Conservation (phyloP, 1,140 invertebrate genomes). For the Macrocentrus cingulum region DNA sequence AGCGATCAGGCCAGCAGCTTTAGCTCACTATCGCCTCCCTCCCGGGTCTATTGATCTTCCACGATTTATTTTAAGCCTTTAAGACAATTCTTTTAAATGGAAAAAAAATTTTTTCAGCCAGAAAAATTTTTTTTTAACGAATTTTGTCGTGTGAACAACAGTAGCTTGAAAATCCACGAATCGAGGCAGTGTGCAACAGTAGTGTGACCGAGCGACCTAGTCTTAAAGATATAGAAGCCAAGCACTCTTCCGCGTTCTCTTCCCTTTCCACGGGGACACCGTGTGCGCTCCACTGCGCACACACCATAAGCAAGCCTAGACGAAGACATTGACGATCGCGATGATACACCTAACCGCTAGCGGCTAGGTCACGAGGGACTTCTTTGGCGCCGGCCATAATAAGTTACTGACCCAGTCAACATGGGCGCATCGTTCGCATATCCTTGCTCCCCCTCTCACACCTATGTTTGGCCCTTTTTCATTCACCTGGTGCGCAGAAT, state of each 20-base stretch:
- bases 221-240: conserved; percentile 50
- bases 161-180: background rate
- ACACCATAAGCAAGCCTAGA: conserved; percentile 24
- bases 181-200: conserved; percentile 51
- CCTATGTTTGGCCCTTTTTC: background rate
- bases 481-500: too few relatives aligned
- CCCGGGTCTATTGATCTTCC: conserved; percentile 1
- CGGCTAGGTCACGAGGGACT: conserved; percentile 43
- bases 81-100: background rate
- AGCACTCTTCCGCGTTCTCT: conserved; percentile 57
- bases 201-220: conserved; percentile 57
- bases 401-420: conserved; percentile 49
- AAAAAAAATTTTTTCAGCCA: conserved; percentile 6
- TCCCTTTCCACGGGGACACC: conserved; percentile 49
- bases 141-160: background rate
- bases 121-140: background rate
- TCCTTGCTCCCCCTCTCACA: conserved; percentile 12
- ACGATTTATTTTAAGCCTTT: too few relatives aligned
- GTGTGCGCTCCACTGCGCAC: conserved; percentile 12
- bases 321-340: conserved; percentile 1
- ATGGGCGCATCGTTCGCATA: conserved; percentile 18
- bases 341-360: conserved; percentile 34
- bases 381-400: conserved; percentile 30
- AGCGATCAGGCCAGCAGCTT: too few relatives aligned
- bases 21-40: conserved; percentile 7